Conservation (phyloP, 2,888 invertebrate genomes). For the Orchestes rusci region DNA sequence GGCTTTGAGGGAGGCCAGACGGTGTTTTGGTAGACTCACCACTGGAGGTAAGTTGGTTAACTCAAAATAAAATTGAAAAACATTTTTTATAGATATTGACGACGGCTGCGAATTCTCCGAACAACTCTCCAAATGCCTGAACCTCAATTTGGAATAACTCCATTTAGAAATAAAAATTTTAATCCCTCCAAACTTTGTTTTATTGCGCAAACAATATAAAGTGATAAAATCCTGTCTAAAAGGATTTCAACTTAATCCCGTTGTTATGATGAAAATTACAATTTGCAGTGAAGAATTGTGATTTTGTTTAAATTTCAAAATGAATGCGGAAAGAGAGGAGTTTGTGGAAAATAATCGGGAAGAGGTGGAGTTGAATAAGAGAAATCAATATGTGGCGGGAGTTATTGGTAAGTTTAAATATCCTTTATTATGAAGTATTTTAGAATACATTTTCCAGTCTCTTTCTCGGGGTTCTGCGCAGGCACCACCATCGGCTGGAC, state of each 20-base stretch:
- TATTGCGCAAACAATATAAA: too few relatives aligned
- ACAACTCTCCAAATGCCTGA: constrained; percentile 37
- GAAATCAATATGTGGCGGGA: not conserved
- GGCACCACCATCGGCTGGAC: constrained; percentile 72
- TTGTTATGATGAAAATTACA: too few relatives aligned
- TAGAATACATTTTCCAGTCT: constrained; percentile 48
- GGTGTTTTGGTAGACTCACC: constrained; percentile 40
- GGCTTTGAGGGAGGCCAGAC: constrained; percentile 37
- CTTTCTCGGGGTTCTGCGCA: constrained; percentile 60
- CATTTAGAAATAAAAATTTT: too few relatives aligned
- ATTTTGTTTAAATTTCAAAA: too few relatives aligned
- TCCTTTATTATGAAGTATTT: not conserved
- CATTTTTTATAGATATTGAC: constrained; percentile 36
- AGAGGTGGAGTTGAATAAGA: too few relatives aligned
- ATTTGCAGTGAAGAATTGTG: too few relatives aligned
- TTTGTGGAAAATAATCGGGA: too few relatives aligned
- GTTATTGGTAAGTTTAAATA: not conserved
- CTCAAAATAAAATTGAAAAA: not conserved
- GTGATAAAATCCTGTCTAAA: too few relatives aligned
- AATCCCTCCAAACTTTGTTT: too few relatives aligned
- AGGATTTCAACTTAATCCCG: too few relatives aligned
- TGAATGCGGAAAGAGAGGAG: too few relatives aligned
- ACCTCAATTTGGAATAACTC: constrained; percentile 35
- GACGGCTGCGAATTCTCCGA: constrained; percentile 41
- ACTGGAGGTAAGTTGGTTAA: constrained; percentile 37